Evolutionary conservation across 1,140 invertebrate genomes (phyloP), one percentile per base, ranked within the genome.

Genomic region (Drosophila simulans): DNA sequence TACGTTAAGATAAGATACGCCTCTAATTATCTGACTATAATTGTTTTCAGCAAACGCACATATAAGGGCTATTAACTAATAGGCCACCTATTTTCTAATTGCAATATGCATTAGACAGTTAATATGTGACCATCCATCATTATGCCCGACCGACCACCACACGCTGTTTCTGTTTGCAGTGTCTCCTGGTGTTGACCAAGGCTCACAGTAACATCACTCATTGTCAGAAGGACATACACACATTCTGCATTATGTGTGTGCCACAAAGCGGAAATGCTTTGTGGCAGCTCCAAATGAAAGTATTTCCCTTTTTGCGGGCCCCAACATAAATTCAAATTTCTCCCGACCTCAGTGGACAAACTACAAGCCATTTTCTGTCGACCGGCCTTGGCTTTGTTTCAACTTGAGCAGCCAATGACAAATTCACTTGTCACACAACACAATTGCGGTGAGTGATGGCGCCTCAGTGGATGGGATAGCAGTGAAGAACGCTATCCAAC

Each of bases 381-480:
- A 42, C 34, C 75, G 78, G 65, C 83, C 75, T 79, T 83, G 83
- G 75, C 63, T 77, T 84, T 84, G 81, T 85, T 85, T 86, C 83
- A 75, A 79, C 62, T 69, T 78, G 77, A 75, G 69, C 70, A 70
- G 51, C 79, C 63, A 57, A 78, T 88, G 83, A 86, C 83, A 86
- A 86, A 86, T 83, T 83, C 79, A 88, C 58, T 86, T 86, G 83
- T 86, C 83, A 86, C 83, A 88, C 71, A 83, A 76, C 65, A 75
- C 83, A 83, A 88, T 86, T 86, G 83, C 77, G 73, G 72, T 76
- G 72, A 76, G 53, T 68, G 72, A 76, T 76, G 72, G 48, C 62
- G 37, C 37, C 72, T 46, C 20, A 22, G 11, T 10, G 12, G 15
- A 68, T 64, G 25, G 17, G 27, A 39, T 49, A 27, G 20, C 40